Base-by-base conservation (phyloP, 2,113 vertebrate genomes). In the Notarius quadriscutis region DNA sequence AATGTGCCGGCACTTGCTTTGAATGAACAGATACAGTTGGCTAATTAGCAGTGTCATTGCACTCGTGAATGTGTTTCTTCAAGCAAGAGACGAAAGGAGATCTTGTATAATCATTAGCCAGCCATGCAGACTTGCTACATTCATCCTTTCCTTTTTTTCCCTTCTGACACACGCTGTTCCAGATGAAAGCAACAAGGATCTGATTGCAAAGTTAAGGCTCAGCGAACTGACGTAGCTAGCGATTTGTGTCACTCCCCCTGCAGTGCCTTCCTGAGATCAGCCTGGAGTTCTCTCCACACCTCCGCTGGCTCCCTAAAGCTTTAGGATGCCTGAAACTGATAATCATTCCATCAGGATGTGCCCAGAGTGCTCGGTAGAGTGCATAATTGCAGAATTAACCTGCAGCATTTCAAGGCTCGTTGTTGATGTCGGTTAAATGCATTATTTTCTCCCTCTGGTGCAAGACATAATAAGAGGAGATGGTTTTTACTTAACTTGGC, bases 341-440 rank as follows among this genome's bases (percentile, higher is more conserved):
- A 86, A 89, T 89, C 84, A 62, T 84, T 83, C 74, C 81, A 79
- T 89, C 88, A 83, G 82, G 80, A 86, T 51, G 17, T n/a, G 57
- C 74, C 50, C 50, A 53, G 50, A 69, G 74, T 30, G 62, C 88
- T 84, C 48, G 55, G 51, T 51, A 57, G 41, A 79, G 30, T 55
- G 20, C 71, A 55, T 57, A 83, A 86, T 75, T 77, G 80, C 27
- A 30, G 30, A 89, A 86, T 83, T 86, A 85, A 86, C 88, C 84
- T 84, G 25, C 63, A 5, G 20, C 62, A 63, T 41, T 53, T 20
- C 14, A 62, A 65, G 20, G 48, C 50, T 77, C 60, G 8, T 53
- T 78, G 72, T 78, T 53, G 25, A 60, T 53, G 18, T 10, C 58
- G 27, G 10, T 60, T 83, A 34, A 72, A 71, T 20, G 12, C 53